phyloP scores from a whole-genome alignment of 2,113 vertebrate genomes.

The Suricata suricatta region DNA sequence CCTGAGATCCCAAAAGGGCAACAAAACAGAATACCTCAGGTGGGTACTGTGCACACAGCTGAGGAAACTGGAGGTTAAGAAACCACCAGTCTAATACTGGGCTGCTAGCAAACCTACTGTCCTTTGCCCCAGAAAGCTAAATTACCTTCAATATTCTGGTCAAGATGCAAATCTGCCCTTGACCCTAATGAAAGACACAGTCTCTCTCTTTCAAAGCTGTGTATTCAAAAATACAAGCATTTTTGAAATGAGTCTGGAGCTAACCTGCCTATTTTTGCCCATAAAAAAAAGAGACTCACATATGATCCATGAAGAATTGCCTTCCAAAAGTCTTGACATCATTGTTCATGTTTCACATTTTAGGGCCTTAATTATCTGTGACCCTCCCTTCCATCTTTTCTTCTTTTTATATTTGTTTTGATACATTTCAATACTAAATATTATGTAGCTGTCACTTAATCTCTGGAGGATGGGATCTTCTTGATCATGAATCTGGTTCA shows the following conservation, averaged over 20 bases:
- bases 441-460: neutral
- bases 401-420: neutral
- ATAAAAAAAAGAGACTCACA: neutral
- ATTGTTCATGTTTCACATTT: neutral
- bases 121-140: neutral
- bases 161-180: neutral
- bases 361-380: neutral
- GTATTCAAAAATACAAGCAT: neutral
- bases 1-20: neutral
- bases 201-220: neutral
- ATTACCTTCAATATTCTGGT: neutral
- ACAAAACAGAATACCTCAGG: neutral
- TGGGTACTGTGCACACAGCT: neutral
- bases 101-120: neutral
- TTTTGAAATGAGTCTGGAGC: neutral
- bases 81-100: neutral
- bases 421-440: neutral
- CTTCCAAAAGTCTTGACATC: neutral
- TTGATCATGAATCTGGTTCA: neutral
- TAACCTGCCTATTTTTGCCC: neutral
- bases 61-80: neutral
- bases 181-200: neutral
- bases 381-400: neutral
- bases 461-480: neutral
- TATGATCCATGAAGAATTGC: neutral